phyloP scores from a whole-genome alignment of 2,113 vertebrate genomes.

The Percina caprodes region DNA sequence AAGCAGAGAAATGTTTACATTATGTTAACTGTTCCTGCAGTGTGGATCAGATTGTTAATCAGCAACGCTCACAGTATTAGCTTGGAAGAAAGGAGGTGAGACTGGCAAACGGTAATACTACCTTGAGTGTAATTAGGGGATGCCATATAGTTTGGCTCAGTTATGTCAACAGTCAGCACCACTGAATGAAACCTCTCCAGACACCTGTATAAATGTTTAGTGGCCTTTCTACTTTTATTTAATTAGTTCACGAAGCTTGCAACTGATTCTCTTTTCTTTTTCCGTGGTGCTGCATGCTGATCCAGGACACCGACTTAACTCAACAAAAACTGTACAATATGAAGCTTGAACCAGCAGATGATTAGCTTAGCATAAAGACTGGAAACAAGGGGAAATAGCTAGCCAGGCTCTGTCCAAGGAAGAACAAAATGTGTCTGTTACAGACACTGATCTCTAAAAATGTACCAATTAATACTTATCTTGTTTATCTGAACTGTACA shows the following conservation, averaged over 20 bases:
- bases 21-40: slow-evolving; percentile 56
- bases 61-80: slow-evolving; percentile 26
- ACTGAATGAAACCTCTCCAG: slow-evolving; percentile 31
- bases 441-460: not conserved
- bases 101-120: slow-evolving; percentile 33
- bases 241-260: slow-evolving; percentile 51
- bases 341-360: not conserved
- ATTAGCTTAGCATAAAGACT: not conserved
- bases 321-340: not conserved
- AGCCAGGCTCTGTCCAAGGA: not conserved
- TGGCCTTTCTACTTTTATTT: slow-evolving; percentile 48
- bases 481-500: not conserved
- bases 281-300: slow-evolving; percentile 51
- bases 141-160: slow-evolving; percentile 43
- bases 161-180: slow-evolving; percentile 36
- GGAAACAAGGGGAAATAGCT: not conserved
- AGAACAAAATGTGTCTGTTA: too few species aligned
- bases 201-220: slow-evolving; percentile 39
- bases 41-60: slow-evolving; percentile 62
- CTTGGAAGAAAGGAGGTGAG: slow-evolving; percentile 16
- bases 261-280: slow-evolving; percentile 33
- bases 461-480: not conserved
- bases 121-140: slow-evolving; percentile 55
- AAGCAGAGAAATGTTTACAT: slow-evolving; percentile 67
- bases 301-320: slow-evolving; percentile 6